Evolutionary conservation across 1,140 invertebrate genomes (phyloP), one percentile per base, ranked within the genome.

Genomic region (Helicoverpa armigera): DNA sequence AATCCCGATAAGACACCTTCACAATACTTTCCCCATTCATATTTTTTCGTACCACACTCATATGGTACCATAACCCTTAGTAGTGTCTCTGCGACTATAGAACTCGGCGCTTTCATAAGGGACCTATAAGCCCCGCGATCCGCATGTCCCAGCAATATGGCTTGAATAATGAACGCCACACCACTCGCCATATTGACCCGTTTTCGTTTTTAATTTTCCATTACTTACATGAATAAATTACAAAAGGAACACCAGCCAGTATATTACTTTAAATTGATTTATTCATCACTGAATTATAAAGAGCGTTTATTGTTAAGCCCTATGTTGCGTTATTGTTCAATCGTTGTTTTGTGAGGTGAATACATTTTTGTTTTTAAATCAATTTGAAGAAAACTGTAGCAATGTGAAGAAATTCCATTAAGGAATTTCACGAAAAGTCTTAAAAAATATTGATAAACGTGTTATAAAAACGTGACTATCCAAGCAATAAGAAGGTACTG

Each of bases 131-230:
- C 85, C 72, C 82, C 72, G 73, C 78, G 83, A 82, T 83, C 82
- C 83, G 82, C 82, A 78, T 84, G 83, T 83, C 84, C 82, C 86
- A 81, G 83, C 80, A 81, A 82, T 86, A 85, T 82, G 72, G 81
- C 63, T 73, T 89, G 87, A 89, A 89, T 89, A 89, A 89, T 89
- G 83, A 83, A 89, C 88, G 83, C 79, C 53, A 54, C 75, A 79
- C 83, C 76, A 82, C 69, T 87, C 82, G 83, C 82, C 78, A 85
- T 84, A 83, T 87, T 88, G 85, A 75, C 83, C 81, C 83, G 79
- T 87, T 88, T 88, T 88, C 84, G 76, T 88, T 88, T 89, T 89
- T 89, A 89, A 89, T 89, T 89, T 88, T 86, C 84, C 85, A 87
- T 87, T 84, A 88, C 82, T 83, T 83, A 87, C 79, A 81, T 85